Evolutionary conservation across 2,113 vertebrate genomes (phyloP).

Genomic region (Hippocampus zosterae): DNA sequence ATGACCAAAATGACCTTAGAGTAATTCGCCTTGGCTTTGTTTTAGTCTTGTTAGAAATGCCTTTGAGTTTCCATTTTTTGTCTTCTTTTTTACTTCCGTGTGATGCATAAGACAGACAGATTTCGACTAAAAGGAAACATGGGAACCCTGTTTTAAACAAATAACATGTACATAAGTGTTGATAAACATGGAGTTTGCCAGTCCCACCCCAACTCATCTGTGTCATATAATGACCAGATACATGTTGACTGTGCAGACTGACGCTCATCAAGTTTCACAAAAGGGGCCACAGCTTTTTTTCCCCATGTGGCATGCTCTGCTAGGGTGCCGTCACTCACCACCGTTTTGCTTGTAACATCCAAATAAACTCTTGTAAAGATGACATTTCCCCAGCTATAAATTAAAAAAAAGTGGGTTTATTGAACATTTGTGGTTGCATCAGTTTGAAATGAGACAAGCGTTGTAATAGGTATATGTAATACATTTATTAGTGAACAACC

Average conservation of each 20-base stretch:
- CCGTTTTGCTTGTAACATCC: constrained; percentile 73
- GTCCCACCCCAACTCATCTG: constrained; percentile 54
- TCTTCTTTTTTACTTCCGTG: not conserved
- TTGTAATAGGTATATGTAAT: constrained; percentile 86
- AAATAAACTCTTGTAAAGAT: constrained; percentile 75
- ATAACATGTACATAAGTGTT: constrained; percentile 75
- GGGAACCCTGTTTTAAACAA: constrained; percentile 67
- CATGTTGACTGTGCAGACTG: constrained; percentile 68
- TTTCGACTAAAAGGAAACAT: constrained; percentile 37
- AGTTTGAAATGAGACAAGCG: not conserved
- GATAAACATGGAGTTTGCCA: constrained; percentile 55
- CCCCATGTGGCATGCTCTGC: constrained; percentile 76
- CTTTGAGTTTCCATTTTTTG: constrained; percentile 27
- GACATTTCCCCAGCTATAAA: constrained; percentile 82
- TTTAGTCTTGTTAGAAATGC: constrained; percentile 1
- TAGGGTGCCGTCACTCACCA: constrained; percentile 75
- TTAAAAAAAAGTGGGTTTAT: constrained; percentile 65
- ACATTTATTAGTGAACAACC: constrained; percentile 99
- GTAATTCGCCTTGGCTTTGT: constrained; percentile 21
- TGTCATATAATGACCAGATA: constrained; percentile 74
- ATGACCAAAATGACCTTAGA: constrained; percentile 18
- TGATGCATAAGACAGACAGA: constrained; percentile 8
- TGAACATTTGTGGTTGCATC: constrained; percentile 20
- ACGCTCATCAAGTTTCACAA: constrained; percentile 53
- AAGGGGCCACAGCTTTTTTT: constrained; percentile 63